Base-by-base conservation (phyloP, 2,888 invertebrate genomes). In the Thelaira solivaga region DNA sequence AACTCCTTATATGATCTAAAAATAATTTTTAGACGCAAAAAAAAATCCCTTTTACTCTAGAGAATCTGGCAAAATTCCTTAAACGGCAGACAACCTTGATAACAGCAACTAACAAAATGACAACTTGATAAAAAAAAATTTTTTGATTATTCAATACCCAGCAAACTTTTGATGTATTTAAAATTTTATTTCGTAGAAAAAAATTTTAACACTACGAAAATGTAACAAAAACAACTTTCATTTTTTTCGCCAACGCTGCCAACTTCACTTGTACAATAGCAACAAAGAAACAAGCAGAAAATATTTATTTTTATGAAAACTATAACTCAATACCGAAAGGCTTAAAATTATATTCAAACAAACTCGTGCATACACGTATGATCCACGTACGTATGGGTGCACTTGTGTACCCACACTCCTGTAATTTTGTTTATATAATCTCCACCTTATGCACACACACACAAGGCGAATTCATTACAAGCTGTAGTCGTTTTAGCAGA, bases 181-280 rank as follows among this genome's bases (percentile, higher is more conserved):
- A 41, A 41, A 8, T 34, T 13, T 36, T 53, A 11, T 53, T 18
- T 62, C 7, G 13, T 49, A 5, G 10, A 39, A 24, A 57, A 47
- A 31, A 45, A 36, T 26, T 10, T 34, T 36, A 43, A 51, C 51
- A 3, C 24, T 11, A 31, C 36, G 22, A 59, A 73, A 76, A 67
- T 77, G 43, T 57, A 34, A 41, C 57, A 31, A 57, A 74, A 76
- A 81, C 81, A 82, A 81, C 81, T 83, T 82, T 83, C 82, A 82
- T 75, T 75, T 71, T 76, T 74, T 59, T 77, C 62, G 69, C 74
- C 59, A 74, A 69, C 69, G 45, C 78, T 74, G 53, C 24, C 22
- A 29, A 36, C 29, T 31, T 10, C 2, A 51, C 43, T 43, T 13
- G 18, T 26, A 43, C n/a, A 43, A 34, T 16, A 49, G 24, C 34